A percentile compares a stretch with the other conserved stretches of the same genome.
phyloP scores from a whole-genome alignment of 2,888 invertebrate species.

The Conchocele bisecta region DNA sequence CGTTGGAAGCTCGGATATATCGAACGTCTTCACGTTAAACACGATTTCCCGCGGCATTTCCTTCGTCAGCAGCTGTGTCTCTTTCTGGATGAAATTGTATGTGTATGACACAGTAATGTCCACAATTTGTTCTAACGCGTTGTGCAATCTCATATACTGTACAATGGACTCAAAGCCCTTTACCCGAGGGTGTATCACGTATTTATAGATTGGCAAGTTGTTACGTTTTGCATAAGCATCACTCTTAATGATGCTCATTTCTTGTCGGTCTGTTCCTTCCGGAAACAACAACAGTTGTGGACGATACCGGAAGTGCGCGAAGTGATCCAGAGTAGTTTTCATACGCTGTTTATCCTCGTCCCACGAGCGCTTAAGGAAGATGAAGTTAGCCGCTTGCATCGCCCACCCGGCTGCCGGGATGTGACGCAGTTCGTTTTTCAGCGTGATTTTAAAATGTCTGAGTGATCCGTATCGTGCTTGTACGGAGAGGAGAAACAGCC shows the following conservation, averaged over 20 bases:
- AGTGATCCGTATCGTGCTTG: conserved; percentile 85
- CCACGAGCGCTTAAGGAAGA: conserved; percentile 47
- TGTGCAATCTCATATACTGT: conserved; percentile 83
- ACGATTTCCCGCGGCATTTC: conserved; percentile 89
- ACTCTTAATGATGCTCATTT: conserved; percentile 87
- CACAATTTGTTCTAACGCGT: conserved; percentile 89
- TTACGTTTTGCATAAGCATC: conserved; percentile 88
- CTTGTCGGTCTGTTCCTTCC: conserved; percentile 92
- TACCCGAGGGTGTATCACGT: conserved; percentile 92
- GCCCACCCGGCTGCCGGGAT: conserved; percentile 55
- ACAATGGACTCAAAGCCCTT: conserved; percentile 87
- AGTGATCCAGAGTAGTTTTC: conserved; percentile 33
- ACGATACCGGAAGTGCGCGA: conserved; percentile 13
- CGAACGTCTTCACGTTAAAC: conserved; percentile 87
- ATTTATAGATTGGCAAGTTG: conserved; percentile 87
- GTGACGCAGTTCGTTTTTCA: conserved; percentile 42
- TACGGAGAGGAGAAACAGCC: conserved; percentile 95
- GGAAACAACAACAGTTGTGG: conserved; percentile 89
- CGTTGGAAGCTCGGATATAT: conserved; percentile 60
- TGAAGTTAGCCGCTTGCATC: conserved; percentile 51
- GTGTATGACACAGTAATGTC: conserved; percentile 93
- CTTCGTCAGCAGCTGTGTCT: conserved; percentile 89
- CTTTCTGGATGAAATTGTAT: conserved; percentile 89
- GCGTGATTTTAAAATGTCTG: conserved; percentile 53
- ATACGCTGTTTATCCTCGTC: conserved; percentile 37